These are phyloP conservation scores for Pithys albifrons DNA, from an alignment of 2,113 vertebrate species.

Conservation along the genomic window DNA sequence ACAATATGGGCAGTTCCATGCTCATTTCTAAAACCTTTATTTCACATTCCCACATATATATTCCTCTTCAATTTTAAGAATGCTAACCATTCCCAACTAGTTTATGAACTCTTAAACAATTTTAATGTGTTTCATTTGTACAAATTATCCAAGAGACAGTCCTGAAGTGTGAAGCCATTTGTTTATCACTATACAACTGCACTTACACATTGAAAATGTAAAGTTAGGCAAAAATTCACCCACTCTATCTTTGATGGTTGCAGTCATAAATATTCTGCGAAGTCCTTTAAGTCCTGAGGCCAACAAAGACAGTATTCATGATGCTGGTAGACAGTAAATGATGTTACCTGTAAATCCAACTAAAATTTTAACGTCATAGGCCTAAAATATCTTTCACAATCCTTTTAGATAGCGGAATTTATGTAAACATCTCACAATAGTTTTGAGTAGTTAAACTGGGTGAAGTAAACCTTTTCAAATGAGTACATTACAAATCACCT, in stretches of 20 bases:
- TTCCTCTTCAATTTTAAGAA: neutral
- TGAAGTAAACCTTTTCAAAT: neutral
- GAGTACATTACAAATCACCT: neutral
- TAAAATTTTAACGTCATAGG: neutral
- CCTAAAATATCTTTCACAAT: neutral
- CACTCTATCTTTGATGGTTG: neutral
- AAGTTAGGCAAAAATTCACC: neutral
- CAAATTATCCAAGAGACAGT: neutral
- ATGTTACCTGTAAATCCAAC: neutral
- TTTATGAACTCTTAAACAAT: neutral
- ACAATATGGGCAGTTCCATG: accelerated
- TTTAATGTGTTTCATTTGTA: neutral
- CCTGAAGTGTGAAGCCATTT: neutral
- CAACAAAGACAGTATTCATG: neutral
- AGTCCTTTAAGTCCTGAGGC: neutral
- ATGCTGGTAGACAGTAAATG: neutral
- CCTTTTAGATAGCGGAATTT: neutral
- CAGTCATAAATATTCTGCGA: neutral
- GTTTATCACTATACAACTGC: neutral
- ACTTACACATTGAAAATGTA: neutral
- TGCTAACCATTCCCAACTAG: neutral
- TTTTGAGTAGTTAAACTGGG: neutral
- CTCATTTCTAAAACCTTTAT: neutral
- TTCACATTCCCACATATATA: neutral
- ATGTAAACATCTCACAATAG: neutral